A percentile compares a stretch with the other conserved stretches of the same genome.
phyloP scores from a whole-genome alignment of 2,113 vertebrate genomes.

The Cichladusa arquata region DNA sequence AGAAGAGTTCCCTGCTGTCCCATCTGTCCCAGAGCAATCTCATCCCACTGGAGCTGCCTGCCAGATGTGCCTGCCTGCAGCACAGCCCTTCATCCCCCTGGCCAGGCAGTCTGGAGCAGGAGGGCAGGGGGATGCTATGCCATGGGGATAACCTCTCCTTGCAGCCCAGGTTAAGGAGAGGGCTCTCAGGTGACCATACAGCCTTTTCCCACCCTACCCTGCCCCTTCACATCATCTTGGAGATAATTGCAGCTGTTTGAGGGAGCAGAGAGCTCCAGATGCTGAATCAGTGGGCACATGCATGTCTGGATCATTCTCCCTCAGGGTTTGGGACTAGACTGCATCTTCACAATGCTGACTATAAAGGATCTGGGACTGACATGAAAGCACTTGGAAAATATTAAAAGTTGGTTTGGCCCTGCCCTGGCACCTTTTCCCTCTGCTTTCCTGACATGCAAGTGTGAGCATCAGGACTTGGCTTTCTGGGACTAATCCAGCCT shows the following conservation, averaged over 20 bases:
- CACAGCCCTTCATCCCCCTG: background rate
- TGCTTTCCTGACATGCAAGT: background rate
- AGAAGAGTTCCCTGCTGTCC: background rate
- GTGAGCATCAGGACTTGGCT: background rate
- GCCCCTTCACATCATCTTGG: background rate
- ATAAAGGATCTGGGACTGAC: background rate
- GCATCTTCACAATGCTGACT: background rate
- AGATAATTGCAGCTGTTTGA: background rate
- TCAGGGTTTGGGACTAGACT: background rate
- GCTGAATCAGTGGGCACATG: background rate
- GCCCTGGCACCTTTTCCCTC: background rate
- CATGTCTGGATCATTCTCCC: background rate
- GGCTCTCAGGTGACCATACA: accelerated
- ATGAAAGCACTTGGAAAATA: background rate
- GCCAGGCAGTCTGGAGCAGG: background rate
- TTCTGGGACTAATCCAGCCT: background rate
- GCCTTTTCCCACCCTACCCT: background rate
- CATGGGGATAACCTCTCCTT: background rate
- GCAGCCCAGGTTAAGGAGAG: background rate
- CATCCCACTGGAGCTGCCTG: background rate
- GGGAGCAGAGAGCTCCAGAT: background rate
- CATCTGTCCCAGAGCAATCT: accelerated
- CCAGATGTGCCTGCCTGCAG: background rate
- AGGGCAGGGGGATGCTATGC: background rate
- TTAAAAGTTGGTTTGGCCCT: background rate